Conservation (phyloP, 2,888 invertebrate genomes). For the Troglohyphantes excavatus region DNA sequence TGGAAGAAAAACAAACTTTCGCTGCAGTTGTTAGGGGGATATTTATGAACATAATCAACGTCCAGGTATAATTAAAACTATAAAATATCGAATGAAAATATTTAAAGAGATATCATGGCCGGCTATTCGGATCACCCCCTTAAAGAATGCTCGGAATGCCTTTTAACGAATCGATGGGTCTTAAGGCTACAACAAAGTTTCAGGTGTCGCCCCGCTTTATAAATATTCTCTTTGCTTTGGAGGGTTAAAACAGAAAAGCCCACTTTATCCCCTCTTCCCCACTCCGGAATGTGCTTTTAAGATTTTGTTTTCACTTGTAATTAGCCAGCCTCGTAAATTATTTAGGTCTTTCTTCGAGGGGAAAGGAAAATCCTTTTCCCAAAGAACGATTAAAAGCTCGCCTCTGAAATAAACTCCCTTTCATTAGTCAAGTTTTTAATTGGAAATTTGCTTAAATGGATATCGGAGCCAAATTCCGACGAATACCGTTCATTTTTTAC, state of each 20-base stretch:
- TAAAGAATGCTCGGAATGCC: slow-evolving; percentile 68
- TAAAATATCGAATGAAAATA: slow-evolving; percentile 79
- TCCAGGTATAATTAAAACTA: slow-evolving; percentile 79
- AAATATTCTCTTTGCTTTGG: slow-evolving; percentile 75
- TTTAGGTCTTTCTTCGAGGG: slow-evolving; percentile 65
- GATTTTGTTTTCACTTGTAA: slow-evolving; percentile 78
- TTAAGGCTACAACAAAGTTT: slow-evolving; percentile 59
- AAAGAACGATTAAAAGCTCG: slow-evolving; percentile 70
- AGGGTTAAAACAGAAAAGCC: slow-evolving; percentile 77
- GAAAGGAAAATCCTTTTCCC: slow-evolving; percentile 52
- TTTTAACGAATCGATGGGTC: slow-evolving; percentile 59
- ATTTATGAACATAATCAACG: slow-evolving; percentile 78
- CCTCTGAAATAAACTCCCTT: slow-evolving; percentile 74
- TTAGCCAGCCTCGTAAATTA: slow-evolving; percentile 77
- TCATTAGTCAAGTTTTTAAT: slow-evolving; percentile 78
- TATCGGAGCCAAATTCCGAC: slow-evolving; percentile 56
- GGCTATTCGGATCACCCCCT: slow-evolving; percentile 62
- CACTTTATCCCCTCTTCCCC: slow-evolving; percentile 70
- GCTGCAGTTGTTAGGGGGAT: slow-evolving; percentile 54
- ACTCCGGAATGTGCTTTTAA: slow-evolving; percentile 69
- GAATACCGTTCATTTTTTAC: slow-evolving; percentile 78
- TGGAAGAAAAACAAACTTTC: slow-evolving; percentile 71
- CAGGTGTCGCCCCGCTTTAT: slow-evolving; percentile 73
- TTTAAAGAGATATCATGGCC: slow-evolving; percentile 78
- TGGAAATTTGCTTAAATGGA: slow-evolving; percentile 78